phyloP scores from a whole-genome alignment of 1,140 invertebrate genomes.

The Drosophila nigromelanica region DNA sequence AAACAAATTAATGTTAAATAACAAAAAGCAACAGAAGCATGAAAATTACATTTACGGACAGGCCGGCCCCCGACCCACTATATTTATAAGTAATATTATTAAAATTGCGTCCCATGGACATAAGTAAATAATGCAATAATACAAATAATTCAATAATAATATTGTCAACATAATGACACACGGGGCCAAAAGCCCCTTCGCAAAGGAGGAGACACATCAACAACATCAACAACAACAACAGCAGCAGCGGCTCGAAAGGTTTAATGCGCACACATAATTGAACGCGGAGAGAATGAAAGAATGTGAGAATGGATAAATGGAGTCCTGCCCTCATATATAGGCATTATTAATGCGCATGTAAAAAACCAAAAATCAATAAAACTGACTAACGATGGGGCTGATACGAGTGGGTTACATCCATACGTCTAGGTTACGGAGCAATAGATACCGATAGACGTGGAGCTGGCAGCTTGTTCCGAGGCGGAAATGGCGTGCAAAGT shows the following conservation, averaged over 20 bases:
- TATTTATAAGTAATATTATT: conserved; percentile 43
- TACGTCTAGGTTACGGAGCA: conserved; percentile 35
- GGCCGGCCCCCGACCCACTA: neutral
- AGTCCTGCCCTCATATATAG: conserved; percentile 10
- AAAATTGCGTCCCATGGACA: conserved; percentile 16
- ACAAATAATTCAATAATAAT: conserved; percentile 80
- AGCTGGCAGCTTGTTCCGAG: conserved; percentile 53
- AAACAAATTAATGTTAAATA: conserved; percentile 82
- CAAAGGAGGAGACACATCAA: conserved; percentile 2
- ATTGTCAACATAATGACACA: conserved; percentile 65
- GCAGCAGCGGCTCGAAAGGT: conserved; percentile 39
- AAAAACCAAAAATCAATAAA: conserved; percentile 78
- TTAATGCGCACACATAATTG: conserved; percentile 77
- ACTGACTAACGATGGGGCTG: conserved; percentile 49
- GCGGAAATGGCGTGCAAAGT: conserved; percentile 80
- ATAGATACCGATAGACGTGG: conserved; percentile 42
- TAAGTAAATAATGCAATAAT: conserved; percentile 76
- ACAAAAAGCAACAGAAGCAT: conserved; percentile 58
- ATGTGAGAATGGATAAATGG: neutral
- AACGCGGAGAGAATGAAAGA: conserved; percentile 37
- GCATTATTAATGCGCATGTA: conserved; percentile 68
- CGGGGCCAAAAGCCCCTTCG: conserved; percentile 4
- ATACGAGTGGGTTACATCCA: conserved; percentile 24
- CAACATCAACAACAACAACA: neutral
- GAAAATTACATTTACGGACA: conserved; percentile 63